phyloP scores from a whole-genome alignment of 2,113 vertebrate genomes.

The Okapia johnstoni region DNA sequence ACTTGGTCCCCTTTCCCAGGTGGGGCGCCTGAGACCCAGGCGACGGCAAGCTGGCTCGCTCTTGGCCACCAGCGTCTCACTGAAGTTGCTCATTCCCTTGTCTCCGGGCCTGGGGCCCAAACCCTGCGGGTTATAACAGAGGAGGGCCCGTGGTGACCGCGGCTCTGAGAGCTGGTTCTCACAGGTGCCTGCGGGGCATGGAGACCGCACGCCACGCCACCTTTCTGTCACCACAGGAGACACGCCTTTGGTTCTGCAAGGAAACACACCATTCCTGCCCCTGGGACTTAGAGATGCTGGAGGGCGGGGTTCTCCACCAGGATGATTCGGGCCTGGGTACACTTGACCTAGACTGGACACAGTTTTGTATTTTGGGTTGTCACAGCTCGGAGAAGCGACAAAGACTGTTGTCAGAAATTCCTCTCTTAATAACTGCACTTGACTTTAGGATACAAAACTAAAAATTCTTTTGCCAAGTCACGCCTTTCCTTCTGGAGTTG shows the following conservation, averaged over 20 bases:
- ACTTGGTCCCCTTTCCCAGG: neutral
- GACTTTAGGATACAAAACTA: conserved; percentile 81
- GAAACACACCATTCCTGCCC: neutral
- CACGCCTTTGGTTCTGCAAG: neutral
- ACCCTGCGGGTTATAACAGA: neutral
- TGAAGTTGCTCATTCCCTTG: neutral
- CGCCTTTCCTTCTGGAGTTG: conserved; percentile 90
- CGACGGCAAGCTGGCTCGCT: too few relatives aligned
- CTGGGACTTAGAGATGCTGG: neutral
- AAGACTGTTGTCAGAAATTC: conserved; percentile 65
- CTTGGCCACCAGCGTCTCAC: neutral
- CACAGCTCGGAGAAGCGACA: neutral
- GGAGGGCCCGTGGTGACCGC: neutral
- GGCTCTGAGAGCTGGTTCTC: neutral
- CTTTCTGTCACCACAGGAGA: neutral
- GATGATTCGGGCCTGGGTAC: neutral
- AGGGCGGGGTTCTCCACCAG: neutral
- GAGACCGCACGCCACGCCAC: rapidly evolving
- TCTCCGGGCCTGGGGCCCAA: neutral
- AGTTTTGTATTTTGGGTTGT: neutral
- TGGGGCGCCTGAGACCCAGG: neutral
- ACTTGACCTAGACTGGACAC: neutral
- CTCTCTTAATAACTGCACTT: conserved; percentile 78
- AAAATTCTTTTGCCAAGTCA: conserved; percentile 86
- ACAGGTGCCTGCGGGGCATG: neutral